Conservation (phyloP, 37 sponge, comb jelly and placozoan species). For the Agelas oroides region DNA sequence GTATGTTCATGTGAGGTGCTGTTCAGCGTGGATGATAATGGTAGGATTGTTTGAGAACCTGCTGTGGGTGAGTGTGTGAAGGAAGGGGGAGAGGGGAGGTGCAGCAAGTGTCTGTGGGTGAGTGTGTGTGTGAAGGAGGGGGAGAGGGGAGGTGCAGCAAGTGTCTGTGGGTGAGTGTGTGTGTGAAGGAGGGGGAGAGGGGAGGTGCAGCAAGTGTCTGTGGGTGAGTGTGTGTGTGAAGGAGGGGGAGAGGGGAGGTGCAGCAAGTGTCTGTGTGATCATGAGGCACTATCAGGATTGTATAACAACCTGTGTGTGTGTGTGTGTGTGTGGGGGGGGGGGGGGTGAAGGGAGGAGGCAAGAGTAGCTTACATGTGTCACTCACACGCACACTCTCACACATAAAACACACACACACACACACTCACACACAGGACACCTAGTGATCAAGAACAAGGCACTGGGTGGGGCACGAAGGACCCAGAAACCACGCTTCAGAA, state of each 20-base stretch:
- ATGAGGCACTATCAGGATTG: too few relatives aligned
- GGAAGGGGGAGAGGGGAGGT: neutral
- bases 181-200: neutral
- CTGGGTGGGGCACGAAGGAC: conserved; percentile 31
- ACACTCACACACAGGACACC: conserved; percentile 13
- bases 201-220: too few relatives aligned
- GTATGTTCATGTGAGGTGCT: conserved; percentile 61
- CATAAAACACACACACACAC: neutral
- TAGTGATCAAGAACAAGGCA: conserved; percentile 42
- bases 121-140: conserved; percentile 8
- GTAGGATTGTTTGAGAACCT: neutral
- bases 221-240: neutral
- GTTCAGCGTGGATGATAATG: conserved; percentile 25
- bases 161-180: too few relatives aligned
- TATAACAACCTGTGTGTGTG: too few relatives aligned
- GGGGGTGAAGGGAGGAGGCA: neutral
- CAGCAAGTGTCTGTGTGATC: too few relatives aligned
- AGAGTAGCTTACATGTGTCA: too few relatives aligned
- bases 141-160: neutral
- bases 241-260: too few relatives aligned
- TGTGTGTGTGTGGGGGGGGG: too few relatives aligned
- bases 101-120: too few relatives aligned
- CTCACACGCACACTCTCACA: too few relatives aligned
- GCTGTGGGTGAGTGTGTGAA: neutral
- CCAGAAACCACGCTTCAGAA: conserved; percentile 8